Evolutionary conservation across 2,113 vertebrate species (phyloP), one percentile per base, ranked within the genome.

Genomic region (Heloderma charlesbogerti): DNA sequence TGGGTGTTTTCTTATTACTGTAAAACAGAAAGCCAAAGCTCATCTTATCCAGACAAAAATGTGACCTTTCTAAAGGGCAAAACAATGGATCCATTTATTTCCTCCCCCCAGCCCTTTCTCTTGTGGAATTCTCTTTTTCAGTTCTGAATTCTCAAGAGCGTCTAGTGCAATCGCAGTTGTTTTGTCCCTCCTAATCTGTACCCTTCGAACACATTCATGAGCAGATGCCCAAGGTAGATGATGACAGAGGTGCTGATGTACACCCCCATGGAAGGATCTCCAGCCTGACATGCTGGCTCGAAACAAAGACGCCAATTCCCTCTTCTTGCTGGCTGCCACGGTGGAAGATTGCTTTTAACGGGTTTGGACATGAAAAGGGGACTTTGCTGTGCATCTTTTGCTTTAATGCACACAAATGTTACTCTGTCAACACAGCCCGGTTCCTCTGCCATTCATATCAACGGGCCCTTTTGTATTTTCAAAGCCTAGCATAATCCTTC

Each of bases 371-470:
- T 79, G 74, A 71, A 92, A 89, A 51, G n/a, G 34, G 85, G 75
- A 81, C 84, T 1, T 66, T 63, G n/a, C 88, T 91, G 92, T 89
- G 0, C 12, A 18, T 86, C 91, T 93, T 91, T 93, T 95, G 91
- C 25, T 91, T 94, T 91, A 87, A 88, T 88, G 95, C 92, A 92
- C 93, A 90, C 0, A 90, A 93, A 69, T 37, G 80, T 85, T 78
- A 57, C 84, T 91, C 83, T 95, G 89, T 9, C 92, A 89, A 5
- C 63, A 84, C 63, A 84, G 84, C 57, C 10, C 71, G 48, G 34
- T 63, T 67, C 86, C 43, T 75, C 63, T 40, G 29, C 9, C 0
- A 48, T 89, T 93, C 90, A 78, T 27, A 40, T 10, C 25, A 72
- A 29, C n/a, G 22, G 48, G 10, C 12, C 25, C 45, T 84, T 94